Base-by-base conservation (phyloP, 2,888 invertebrate species). In the Amblyjoppa fuscipennis region DNA sequence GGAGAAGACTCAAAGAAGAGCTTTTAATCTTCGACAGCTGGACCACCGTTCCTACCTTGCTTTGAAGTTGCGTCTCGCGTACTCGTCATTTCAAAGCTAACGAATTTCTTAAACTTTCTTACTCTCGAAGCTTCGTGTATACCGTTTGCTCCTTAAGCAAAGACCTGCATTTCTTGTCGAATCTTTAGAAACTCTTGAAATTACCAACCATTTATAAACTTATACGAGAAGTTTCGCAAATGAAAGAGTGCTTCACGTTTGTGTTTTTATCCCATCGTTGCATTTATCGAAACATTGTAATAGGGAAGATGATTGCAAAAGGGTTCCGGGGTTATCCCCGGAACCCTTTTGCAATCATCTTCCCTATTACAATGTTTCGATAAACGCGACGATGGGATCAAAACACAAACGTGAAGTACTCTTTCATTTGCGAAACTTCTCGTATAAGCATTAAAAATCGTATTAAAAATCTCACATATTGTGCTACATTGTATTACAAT, bases 1-100 rank as follows among this genome's bases (percentile, higher is more conserved):
- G 56, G 41, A 64, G 34, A 74, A n/a, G 51, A 7, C 74, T 59
- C 38, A 76, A 81, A 76, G 69, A 51, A 45, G 56, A 78, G 73
- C 20, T 77, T 76, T 77, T 83, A 68, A 83, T 78, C 71, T 83
- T 56, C 34, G 51, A 25, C 61, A 79, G 70, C 49, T 25, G 25
- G 49, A 61, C 25, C 70, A 4, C n/a, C 31, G 45, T 74, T 49
- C 3, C 31, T 16, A 5, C 45, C 61, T 45, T 16, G 53, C 64
- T 64, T 78, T 61, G 56, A 73, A 56, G 66, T 38, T 31, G 61
- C 31, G 31, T 25, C 56, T 25, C 56, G 7, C 56, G 56, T 66
- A 20, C 45, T 64, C 66, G 13, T 56, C 66, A 78, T 73, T 78
- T 56, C 68, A 45, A 31, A 66, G 25, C 61, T 73, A 70, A 83